phyloP scores from a whole-genome alignment of 2,797 vertebrate genomes.

The Microctenopoma stevenorrisi region DNA sequence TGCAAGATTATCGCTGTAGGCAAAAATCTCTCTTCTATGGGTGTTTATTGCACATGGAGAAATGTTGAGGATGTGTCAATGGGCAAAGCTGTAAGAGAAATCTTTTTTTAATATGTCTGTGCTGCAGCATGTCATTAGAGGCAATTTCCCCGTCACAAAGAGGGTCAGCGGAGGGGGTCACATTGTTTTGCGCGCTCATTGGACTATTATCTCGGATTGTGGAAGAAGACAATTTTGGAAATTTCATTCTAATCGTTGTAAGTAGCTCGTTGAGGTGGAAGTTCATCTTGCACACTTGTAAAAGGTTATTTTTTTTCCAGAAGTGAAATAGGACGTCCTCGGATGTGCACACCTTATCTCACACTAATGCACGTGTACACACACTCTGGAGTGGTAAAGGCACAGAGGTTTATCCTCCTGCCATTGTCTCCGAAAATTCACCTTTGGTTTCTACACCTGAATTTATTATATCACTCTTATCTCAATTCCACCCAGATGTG shows the following conservation, averaged over 20 bases:
- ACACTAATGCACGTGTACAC: conserved; percentile 33
- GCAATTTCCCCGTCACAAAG: conserved; percentile 77
- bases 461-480: conserved; percentile 69
- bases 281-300: conserved; percentile 70
- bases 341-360: conserved; percentile 61
- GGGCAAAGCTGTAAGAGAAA: conserved; percentile 63
- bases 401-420: conserved; percentile 63
- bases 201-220: conserved; percentile 75
- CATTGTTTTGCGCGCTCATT: conserved; percentile 65
- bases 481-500: conserved; percentile 56
- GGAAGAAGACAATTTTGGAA: conserved; percentile 64
- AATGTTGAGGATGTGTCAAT: conserved; percentile 68
- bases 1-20: conserved; percentile 56
- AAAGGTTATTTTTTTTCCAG: conserved; percentile 60
- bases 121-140: conserved; percentile 71
- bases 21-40: conserved; percentile 26
- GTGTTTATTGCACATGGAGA: conserved; percentile 57
- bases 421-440: conserved; percentile 74
- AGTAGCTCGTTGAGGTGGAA: conserved; percentile 71
- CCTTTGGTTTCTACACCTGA: conserved; percentile 70
- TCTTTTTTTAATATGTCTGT: conserved; percentile 56
- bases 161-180: conserved; percentile 74
- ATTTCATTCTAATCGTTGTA: conserved; percentile 71
- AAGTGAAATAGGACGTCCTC: conserved; percentile 66
- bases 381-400: conserved; percentile 48